Evolutionary conservation across 2,113 vertebrate genomes (phyloP).

Genomic region (Trachemys scripta): DNA sequence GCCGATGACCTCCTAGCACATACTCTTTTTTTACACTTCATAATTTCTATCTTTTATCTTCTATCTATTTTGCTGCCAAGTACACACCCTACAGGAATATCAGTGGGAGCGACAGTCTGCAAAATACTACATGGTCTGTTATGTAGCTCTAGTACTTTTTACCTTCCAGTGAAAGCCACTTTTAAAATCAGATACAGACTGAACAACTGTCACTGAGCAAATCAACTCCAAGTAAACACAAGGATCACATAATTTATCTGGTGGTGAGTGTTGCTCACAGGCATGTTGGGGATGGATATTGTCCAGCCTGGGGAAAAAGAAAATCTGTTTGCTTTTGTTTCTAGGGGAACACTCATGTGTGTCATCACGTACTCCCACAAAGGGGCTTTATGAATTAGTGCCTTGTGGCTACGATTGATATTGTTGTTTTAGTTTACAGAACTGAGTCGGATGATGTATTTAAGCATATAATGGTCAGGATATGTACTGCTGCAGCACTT

Average conservation of each 20-base stretch:
- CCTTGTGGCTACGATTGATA: neutral
- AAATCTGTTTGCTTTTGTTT: slow-evolving; percentile 38
- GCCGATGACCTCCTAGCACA: neutral
- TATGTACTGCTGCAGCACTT: neutral
- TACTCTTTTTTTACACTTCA: neutral
- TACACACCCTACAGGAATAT: neutral
- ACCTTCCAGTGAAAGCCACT: slow-evolving; percentile 22
- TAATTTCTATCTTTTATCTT: neutral
- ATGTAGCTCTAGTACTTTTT: neutral
- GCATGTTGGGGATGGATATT: neutral
- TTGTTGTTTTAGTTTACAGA: neutral
- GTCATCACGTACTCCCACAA: neutral
- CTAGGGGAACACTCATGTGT: slow-evolving; percentile 33
- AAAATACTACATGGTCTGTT: neutral
- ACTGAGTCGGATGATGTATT: neutral
- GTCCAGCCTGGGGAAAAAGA: neutral
- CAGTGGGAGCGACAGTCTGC: neutral
- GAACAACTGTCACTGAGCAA: neutral
- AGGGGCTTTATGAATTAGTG: slow-evolving; percentile 31
- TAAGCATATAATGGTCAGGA: neutral
- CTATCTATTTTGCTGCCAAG: neutral
- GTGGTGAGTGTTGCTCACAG: slow-evolving; percentile 14
- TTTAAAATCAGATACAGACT: slow-evolving; percentile 39
- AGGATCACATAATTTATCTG: slow-evolving; percentile 28
- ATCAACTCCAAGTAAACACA: slow-evolving; percentile 33